phyloP scores from a whole-genome alignment of 2,797 vertebrate genomes.

The Coendou prehensilis region DNA sequence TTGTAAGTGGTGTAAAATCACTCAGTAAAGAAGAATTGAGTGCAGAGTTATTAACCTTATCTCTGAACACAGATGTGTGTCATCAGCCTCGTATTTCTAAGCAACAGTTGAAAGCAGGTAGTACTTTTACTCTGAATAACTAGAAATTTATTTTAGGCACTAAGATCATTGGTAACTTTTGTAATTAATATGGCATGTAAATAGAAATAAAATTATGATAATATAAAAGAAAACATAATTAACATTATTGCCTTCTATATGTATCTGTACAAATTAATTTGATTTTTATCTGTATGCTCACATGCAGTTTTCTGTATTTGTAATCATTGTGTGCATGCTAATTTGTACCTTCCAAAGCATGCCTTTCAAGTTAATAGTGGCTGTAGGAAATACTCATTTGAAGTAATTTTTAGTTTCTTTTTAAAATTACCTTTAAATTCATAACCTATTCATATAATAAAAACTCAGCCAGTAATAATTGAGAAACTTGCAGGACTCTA shows the following conservation, averaged over 20 bases:
- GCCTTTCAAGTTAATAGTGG: constrained; percentile 50
- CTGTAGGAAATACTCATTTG: constrained; percentile 38
- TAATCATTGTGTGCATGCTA: not conserved
- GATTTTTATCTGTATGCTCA: constrained; percentile 39
- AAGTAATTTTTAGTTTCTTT: constrained; percentile 59
- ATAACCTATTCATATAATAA: constrained; percentile 32
- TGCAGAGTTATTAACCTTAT: constrained; percentile 87
- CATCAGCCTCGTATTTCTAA: constrained; percentile 76
- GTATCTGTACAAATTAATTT: constrained; percentile 48
- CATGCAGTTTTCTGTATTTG: constrained; percentile 45
- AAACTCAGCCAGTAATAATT: constrained; percentile 4
- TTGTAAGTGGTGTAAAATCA: constrained; percentile 94
- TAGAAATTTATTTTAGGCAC: constrained; percentile 48
- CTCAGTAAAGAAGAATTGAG: constrained; percentile 93
- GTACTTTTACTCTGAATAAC: constrained; percentile 64
- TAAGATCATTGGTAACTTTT: constrained; percentile 49
- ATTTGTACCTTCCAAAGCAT: constrained; percentile 22
- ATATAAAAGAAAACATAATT: constrained; percentile 33
- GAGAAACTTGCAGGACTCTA: not conserved
- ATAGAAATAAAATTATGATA: constrained; percentile 63
- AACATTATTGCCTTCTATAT: constrained; percentile 6
- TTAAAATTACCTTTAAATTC: constrained; percentile 50
- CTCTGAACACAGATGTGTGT: constrained; percentile 61
- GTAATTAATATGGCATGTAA: constrained; percentile 18
- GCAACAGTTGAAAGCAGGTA: constrained; percentile 84